Percentiles rank a stretch among this genome's conserved stretches.
These are phyloP conservation scores for Drosophila aldrichi DNA, from an alignment of 2,888 invertebrate species.

Conservation along the genomic window DNA sequence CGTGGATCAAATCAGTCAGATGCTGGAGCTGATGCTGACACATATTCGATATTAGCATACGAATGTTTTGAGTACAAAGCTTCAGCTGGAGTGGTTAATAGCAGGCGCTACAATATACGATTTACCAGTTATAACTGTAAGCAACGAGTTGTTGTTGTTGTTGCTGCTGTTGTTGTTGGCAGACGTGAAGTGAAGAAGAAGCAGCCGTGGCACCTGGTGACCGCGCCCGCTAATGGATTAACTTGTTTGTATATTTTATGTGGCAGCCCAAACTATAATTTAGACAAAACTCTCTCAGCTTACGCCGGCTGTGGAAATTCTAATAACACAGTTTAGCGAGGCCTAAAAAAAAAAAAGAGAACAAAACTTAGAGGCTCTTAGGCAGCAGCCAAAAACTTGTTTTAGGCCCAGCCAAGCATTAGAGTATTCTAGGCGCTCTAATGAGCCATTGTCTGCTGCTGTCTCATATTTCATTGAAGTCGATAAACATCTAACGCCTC, in stretches of 20 bases:
- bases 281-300: slow-evolving; percentile 28
- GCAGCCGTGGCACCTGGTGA: slow-evolving; percentile 6
- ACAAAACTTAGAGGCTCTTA: slow-evolving; percentile 3
- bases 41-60: slow-evolving; percentile 74
- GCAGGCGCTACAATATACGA: slow-evolving; percentile 55
- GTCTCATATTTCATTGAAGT: slow-evolving; percentile 69
- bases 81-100: slow-evolving; percentile 54
- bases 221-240: slow-evolving; percentile 76
- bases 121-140: slow-evolving; percentile 68
- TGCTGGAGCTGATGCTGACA: slow-evolving; percentile 50
- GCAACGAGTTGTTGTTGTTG: slow-evolving; percentile 15
- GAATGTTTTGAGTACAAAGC: slow-evolving; percentile 53
- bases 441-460: slow-evolving; percentile 71
- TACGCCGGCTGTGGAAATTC: slow-evolving; percentile 31
- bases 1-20: slow-evolving; percentile 35
- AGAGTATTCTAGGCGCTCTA: slow-evolving; percentile 41
- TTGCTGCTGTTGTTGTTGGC: slow-evolving; percentile 13
- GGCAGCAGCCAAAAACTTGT: slow-evolving; percentile 52
- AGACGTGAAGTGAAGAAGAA: slow-evolving; percentile 14
- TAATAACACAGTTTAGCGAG: slow-evolving; percentile 50
- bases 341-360: slow-evolving; percentile 9
- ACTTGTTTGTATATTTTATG: slow-evolving; percentile 76
- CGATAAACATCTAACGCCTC: slow-evolving; percentile 74
- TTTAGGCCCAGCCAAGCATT: slow-evolving; percentile 13
- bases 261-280: slow-evolving; percentile 60